phyloP scores from a whole-genome alignment of 2,888 invertebrate species.

The Allygus modestus region DNA sequence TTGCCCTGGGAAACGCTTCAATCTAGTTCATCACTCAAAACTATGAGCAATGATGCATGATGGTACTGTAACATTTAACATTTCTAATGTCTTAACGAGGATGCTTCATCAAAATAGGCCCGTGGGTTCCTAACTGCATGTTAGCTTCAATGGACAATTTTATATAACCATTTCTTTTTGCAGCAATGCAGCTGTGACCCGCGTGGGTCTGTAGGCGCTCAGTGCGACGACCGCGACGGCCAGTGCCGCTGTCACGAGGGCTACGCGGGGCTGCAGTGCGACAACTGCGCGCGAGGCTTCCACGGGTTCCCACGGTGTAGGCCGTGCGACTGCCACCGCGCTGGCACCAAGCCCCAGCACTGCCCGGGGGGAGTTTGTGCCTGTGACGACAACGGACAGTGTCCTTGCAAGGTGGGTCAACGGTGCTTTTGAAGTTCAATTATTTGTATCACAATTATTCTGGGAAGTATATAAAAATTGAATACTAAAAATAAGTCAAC shows the following conservation, averaged over 20 bases:
- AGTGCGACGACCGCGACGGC: slow-evolving; percentile 82
- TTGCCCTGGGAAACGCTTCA: no score
- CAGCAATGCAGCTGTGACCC: slow-evolving; percentile 85
- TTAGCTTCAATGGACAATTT: no score
- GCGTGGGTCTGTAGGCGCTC: slow-evolving; percentile 82
- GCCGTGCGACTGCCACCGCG: slow-evolving; percentile 85
- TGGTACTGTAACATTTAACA: no score
- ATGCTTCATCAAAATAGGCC: no score
- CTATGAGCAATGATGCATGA: no score
- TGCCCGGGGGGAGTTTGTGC: slow-evolving; percentile 83
- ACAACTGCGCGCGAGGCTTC: slow-evolving; percentile 89
- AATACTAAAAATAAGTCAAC: no score
- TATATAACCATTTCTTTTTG: background rate
- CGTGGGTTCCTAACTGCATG: no score
- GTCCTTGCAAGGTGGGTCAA: slow-evolving; percentile 89
- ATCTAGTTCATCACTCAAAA: no score
- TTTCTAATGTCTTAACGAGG: no score
- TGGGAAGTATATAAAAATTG: no score
- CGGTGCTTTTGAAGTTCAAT: background rate
- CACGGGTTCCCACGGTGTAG: slow-evolving; percentile 86
- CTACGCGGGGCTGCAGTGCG: slow-evolving; percentile 87
- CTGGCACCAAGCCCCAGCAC: slow-evolving; percentile 78
- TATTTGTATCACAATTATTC: no score
- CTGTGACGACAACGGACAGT: slow-evolving; percentile 87
- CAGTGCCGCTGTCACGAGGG: slow-evolving; percentile 88